Evolutionary conservation across 1,140 invertebrate species (phyloP), one percentile per base, ranked within the genome.

Genomic region (Caerostris darwini): DNA sequence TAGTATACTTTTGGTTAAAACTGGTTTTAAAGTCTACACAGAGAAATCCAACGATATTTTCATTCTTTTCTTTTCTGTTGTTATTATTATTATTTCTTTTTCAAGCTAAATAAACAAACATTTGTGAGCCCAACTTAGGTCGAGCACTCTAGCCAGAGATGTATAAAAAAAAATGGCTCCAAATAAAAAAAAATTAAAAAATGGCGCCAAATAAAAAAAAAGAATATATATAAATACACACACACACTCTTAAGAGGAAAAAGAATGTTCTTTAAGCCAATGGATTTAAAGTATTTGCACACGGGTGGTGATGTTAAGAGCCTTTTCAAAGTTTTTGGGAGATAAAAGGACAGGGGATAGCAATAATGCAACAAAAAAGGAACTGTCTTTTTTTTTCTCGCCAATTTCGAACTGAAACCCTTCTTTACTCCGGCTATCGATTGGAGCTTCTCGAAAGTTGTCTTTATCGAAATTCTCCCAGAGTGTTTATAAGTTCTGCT

Each of bases 201-300:
- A 56, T 83, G 14, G 12, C 53, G 3, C 50, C 14, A 64, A 64
- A 34, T 50, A 19, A 8, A 71, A 71, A 71, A 71, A 71, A 71
- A 71, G 69, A 71, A 71, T 71, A 71, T 50, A 34, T 34, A 71
- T 71, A 71, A 71, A 71, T 50, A 71, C 69, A 71, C 69, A 34
- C 34, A 71, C 19, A 71, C 69, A 7, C 69, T 71, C 69, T 71
- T 71, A 34, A 71, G 69, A 19, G 69, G 69, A 34, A 71, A 71
- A 71, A 71, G 69, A 71, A 71, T 71, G 69, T 71, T 71, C 69
- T 71, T 83, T 57, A 83, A 83, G 81, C 56, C 81, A 83, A 83
- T 83, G 81, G 81, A 83, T 83, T 83, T 83, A 83, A 83, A 83
- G 81, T 83, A 83, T 83, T 83, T 83, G 56, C 81, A 57, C 53